Percentiles rank a stretch among this genome's conserved stretches.
These are phyloP conservation scores for Planiliza haematocheilus DNA, from an alignment of 2,113 vertebrate genomes.

Conservation along the genomic window DNA sequence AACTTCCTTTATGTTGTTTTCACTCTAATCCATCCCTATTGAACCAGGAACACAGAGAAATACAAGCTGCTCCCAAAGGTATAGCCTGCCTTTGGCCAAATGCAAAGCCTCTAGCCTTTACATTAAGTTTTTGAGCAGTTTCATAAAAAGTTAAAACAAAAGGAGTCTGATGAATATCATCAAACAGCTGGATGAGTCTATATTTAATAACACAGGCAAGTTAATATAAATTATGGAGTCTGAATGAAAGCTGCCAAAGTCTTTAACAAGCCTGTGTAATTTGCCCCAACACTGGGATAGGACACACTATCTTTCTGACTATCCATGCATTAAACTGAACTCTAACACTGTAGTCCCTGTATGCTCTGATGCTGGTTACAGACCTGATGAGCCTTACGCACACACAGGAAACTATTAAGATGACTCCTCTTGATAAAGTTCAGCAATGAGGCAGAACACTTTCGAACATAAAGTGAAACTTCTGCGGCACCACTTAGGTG, in stretches of 20 bases:
- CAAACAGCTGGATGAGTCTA: background rate
- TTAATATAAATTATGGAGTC: constrained; percentile 24
- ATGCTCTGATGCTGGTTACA: constrained; percentile 37
- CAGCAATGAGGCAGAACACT: constrained; percentile 4
- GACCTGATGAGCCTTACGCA: constrained; percentile 41
- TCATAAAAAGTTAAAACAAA: constrained; percentile 19
- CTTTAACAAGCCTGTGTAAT: constrained; percentile 36
- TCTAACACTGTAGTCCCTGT: constrained; percentile 37
- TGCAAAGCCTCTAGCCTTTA: no score
- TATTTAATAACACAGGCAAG: constrained; percentile 31
- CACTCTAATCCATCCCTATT: no score
- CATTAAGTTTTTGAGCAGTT: background rate
- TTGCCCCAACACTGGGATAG: constrained; percentile 33
- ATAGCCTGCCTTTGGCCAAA: no score
- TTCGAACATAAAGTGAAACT: background rate
- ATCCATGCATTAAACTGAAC: constrained; percentile 63
- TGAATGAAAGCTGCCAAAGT: constrained; percentile 14
- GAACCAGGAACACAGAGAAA: no score
- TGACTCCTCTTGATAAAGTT: constrained; percentile 42
- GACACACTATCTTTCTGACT: constrained; percentile 43
- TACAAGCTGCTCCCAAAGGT: no score
- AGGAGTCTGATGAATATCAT: constrained; percentile 2
- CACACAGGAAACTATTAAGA: constrained; percentile 34
- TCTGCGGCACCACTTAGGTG: background rate
- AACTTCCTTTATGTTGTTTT: no score